Base-by-base conservation (phyloP, 2,797 vertebrate species). In the Mareca strepera region DNA sequence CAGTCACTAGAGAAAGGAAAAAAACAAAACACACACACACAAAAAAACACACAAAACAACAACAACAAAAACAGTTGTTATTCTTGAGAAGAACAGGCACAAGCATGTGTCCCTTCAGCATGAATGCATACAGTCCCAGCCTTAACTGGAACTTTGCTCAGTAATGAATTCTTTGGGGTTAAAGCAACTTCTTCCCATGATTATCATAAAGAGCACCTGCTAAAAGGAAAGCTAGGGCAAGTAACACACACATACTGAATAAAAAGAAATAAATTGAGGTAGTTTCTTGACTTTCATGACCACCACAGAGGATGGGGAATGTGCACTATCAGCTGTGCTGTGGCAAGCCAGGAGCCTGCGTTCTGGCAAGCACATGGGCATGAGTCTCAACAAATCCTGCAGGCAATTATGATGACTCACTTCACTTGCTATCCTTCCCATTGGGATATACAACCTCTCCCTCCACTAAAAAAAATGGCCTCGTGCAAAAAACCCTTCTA, bases 351-450 rank as follows among this genome's bases (percentile, higher is more conserved):
- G 74, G 26, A 63, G 62, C 39, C 28, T 6, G 15, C 4, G 5
- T 18, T n/a, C 17, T 39, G 35, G 23, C 56, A 90, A 56, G 18
- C 28, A 56, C 0, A 0, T 15, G n/a, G 12, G 14, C 37, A 78
- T 0, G 0, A 91, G 33, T 3, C 28, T 62, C 63, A 64, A 50
- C 5, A 82, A 75, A 48, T 26, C 33, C 56, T 39, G 7, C 46
- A 74, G 69, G 17, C 31, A 26, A 6, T 10, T 20, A 8, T 2
- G 4, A 68, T 2, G 3, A 6, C 17, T 69, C 74, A 53, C 39
- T 69, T 68, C 35, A 73, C 12, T 21, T 33, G 48, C 18, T 81
- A 85, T 53, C 41, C 23, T 78, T 28, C 35, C 35, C 33, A 25
- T 4, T 50, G 13, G 10, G 4, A 66, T 23, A 66, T 4, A 55